phyloP scores from a whole-genome alignment of 2,888 invertebrate species.

The Mimachlamys varia region DNA sequence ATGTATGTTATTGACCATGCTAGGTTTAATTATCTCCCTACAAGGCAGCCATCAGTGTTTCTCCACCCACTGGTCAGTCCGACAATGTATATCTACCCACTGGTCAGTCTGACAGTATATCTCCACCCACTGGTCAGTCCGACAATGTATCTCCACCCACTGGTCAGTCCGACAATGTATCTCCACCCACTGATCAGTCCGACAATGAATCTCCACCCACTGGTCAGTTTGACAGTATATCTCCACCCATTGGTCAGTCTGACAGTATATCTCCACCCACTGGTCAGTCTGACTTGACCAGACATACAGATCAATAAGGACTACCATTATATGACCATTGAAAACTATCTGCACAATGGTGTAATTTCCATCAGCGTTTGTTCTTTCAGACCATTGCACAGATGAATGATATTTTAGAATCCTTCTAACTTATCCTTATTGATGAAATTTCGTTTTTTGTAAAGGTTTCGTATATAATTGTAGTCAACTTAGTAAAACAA shows the following conservation, averaged over 20 bases:
- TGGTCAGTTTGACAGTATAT: background rate
- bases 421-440: background rate
- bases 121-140: background rate
- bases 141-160: background rate
- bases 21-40: background rate
- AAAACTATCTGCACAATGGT: background rate
- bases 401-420: background rate
- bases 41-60: background rate
- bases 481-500: background rate
- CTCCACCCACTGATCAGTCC: background rate
- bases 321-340: background rate
- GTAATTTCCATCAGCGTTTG: background rate
- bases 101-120: conserved; percentile 4
- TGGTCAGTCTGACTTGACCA: background rate
- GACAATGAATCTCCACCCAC: background rate
- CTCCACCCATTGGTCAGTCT: background rate
- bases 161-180: background rate
- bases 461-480: background rate
- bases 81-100: background rate
- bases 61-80: background rate
- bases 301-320: background rate
- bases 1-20: background rate
- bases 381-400: background rate
- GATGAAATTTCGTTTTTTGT: background rate
- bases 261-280: background rate